Conservation (phyloP, 2,888 invertebrate genomes). For the Alloplasta piceator region DNA sequence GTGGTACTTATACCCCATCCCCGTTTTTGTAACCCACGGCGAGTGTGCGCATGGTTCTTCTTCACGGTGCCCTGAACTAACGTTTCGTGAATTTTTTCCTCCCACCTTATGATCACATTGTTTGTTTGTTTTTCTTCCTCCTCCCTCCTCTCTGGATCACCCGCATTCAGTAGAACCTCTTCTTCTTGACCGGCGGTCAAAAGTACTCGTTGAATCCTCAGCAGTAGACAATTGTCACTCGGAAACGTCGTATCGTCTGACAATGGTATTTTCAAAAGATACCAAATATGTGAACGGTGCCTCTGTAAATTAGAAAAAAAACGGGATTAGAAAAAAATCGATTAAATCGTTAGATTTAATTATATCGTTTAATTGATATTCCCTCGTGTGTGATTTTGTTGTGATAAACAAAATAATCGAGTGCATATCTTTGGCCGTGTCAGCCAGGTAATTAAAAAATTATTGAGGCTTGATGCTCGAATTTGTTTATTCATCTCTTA, state of each 20-base stretch:
- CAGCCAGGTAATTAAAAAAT: constrained; percentile 5
- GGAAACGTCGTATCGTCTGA: constrained; percentile 18
- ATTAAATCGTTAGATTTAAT: too few relatives aligned
- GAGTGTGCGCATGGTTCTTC: constrained; percentile 38
- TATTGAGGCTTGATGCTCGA: too few relatives aligned
- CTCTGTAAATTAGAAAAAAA: neutral
- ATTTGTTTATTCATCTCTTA: too few relatives aligned
- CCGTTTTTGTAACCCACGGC: constrained; percentile 9
- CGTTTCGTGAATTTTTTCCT: constrained; percentile 12
- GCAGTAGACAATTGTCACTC: constrained; percentile 44
- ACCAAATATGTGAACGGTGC: constrained; percentile 40
- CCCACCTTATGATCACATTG: constrained; percentile 1
- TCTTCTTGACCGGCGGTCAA: constrained; percentile 68
- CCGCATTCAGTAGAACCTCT: constrained; percentile 31
- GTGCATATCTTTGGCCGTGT: constrained; percentile 14
- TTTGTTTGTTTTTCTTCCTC: constrained; percentile 2
- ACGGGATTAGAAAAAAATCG: too few relatives aligned
- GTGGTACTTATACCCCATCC: constrained; percentile 31
- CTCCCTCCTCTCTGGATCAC: constrained; percentile 21
- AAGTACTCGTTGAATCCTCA: constrained; percentile 24
- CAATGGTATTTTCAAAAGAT: neutral
- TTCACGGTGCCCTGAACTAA: constrained; percentile 52
- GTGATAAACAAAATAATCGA: neutral
- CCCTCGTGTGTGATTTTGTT: neutral
- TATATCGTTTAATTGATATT: too few relatives aligned